Evolutionary conservation across 23 tunicate species (phyloP).

Genomic region (Trididemnum clinides): DNA sequence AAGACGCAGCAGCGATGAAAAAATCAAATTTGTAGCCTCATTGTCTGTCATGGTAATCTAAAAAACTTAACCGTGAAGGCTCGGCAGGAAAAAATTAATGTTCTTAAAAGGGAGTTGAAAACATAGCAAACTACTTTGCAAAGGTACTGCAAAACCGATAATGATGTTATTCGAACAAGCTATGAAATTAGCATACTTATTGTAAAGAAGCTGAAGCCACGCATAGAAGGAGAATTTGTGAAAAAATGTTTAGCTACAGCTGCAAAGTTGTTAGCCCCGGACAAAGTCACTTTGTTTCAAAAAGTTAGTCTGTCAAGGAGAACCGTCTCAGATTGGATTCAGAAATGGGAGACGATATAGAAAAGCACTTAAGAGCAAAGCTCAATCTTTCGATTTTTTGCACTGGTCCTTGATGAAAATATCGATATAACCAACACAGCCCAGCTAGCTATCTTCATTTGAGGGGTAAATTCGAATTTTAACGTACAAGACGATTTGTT

Average conservation of each 20-base stretch:
- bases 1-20: too few relatives aligned
- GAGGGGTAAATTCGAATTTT: too few relatives aligned
- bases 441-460: too few relatives aligned
- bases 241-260: conserved; percentile 49
- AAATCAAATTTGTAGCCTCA: conserved; percentile 19
- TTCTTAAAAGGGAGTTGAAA: conserved; percentile 23
- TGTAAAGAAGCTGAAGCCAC: conserved; percentile 61
- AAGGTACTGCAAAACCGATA: conserved; percentile 40
- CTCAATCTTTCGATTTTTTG: conserved; percentile 41
- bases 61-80: conserved; percentile 42
- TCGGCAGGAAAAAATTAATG: conserved; percentile 36
- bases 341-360: conserved; percentile 75
- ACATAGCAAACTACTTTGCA: conserved; percentile 50
- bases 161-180: conserved; percentile 36
- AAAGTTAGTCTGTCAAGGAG: conserved; percentile 68
- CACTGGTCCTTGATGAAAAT: too few relatives aligned
- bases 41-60: conserved; percentile 39
- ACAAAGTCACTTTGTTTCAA: conserved; percentile 57
- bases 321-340: conserved; percentile 66
- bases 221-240: conserved; percentile 45
- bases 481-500: too few relatives aligned
- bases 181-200: conserved; percentile 50
- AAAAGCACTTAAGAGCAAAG: conserved; percentile 52
- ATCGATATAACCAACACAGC: too few relatives aligned
- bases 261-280: conserved; percentile 51